Conservation (phyloP, 2,113 vertebrate genomes). For the Alces alces region DNA sequence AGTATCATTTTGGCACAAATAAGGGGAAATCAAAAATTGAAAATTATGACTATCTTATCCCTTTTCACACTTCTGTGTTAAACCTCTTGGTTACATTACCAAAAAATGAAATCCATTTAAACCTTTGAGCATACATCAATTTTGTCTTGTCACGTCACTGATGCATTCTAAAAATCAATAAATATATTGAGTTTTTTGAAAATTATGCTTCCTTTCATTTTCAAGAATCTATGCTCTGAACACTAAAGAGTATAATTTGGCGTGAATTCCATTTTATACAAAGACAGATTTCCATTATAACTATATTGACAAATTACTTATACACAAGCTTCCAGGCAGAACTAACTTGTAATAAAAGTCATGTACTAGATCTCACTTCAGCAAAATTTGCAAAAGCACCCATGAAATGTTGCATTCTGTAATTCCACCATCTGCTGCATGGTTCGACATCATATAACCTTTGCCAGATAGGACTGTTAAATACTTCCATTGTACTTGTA, state of each 20-base stretch:
- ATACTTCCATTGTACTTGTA: slow-evolving; percentile 36
- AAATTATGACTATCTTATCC: background rate
- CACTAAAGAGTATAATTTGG: slow-evolving; percentile 41
- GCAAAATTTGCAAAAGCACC: slow-evolving; percentile 45
- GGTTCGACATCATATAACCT: background rate
- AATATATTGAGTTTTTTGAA: slow-evolving; percentile 27
- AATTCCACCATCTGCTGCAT: slow-evolving; percentile 53
- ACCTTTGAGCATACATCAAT: background rate
- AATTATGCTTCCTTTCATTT: slow-evolving; percentile 54
- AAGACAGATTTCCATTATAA: slow-evolving; percentile 45
- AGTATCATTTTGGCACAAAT: background rate
- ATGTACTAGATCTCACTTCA: background rate
- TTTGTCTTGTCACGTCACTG: slow-evolving; percentile 7
- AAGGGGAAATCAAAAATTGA: background rate
- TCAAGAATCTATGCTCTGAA: slow-evolving; percentile 25
- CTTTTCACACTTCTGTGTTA: slow-evolving; percentile 20
- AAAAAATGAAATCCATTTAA: slow-evolving; percentile 46
- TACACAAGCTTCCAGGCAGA: background rate
- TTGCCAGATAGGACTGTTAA: background rate
- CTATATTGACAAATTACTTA: slow-evolving; percentile 41
- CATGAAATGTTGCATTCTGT: slow-evolving; percentile 33
- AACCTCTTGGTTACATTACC: background rate
- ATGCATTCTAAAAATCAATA: slow-evolving; percentile 48
- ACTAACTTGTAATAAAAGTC: slow-evolving; percentile 50
- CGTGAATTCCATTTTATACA: slow-evolving; percentile 29